Conservation (phyloP, 2,797 vertebrate species). For the Denticeps clupeoides region DNA sequence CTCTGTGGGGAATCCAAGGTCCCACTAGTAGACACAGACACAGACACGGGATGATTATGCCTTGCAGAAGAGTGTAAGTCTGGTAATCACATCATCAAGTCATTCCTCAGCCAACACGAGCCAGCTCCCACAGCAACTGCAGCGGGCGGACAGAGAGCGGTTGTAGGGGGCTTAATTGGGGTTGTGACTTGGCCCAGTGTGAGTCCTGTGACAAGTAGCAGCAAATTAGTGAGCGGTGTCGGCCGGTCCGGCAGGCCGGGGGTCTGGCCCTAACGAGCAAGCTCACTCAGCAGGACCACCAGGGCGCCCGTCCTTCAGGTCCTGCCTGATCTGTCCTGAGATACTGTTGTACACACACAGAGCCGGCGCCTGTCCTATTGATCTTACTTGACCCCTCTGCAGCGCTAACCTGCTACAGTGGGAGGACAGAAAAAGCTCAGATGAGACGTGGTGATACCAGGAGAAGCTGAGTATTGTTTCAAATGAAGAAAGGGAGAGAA, state of each 20-base stretch:
- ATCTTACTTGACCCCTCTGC: no score
- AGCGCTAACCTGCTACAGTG: no score
- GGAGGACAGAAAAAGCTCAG: background rate
- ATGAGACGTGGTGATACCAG: background rate
- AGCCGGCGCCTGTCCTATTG: no score
- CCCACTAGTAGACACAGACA: no score
- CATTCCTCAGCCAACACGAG: background rate
- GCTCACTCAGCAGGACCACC: no score
- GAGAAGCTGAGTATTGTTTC: background rate
- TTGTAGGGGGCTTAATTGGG: background rate
- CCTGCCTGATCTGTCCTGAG: no score
- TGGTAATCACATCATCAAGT: background rate
- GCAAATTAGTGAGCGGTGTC: background rate
- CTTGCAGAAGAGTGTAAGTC: background rate
- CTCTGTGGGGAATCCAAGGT: no score
- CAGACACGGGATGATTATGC: background rate
- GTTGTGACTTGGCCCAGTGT: background rate
- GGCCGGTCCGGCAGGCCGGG: background rate
- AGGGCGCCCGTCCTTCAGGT: no score
- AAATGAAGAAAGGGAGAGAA: constrained; percentile 9
- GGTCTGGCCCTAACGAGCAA: background rate
- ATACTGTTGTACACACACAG: no score
- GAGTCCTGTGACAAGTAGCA: background rate
- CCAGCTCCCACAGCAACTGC: background rate
- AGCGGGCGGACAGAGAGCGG: background rate